These are phyloP conservation scores for Phylloscopus trochiloides DNA, from an alignment of 2,113 vertebrate species.

Conservation along the genomic window DNA sequence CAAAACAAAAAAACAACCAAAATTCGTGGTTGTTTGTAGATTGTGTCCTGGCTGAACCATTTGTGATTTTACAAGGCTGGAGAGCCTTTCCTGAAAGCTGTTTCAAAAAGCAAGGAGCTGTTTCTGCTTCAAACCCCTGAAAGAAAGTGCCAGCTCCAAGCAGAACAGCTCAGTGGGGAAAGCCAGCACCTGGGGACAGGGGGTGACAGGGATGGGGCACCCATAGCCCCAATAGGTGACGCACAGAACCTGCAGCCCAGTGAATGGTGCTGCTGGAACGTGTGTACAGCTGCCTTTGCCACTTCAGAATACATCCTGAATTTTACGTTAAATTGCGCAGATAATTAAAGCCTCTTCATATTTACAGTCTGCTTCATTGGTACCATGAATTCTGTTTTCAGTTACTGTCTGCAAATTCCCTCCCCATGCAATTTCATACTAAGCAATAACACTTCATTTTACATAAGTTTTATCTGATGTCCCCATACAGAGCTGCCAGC, in stretches of 20 bases:
- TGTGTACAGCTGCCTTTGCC: constrained; percentile 11
- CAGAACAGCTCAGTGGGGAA: rapidly evolving
- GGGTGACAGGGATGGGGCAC: rapidly evolving
- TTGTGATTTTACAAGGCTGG: neutral
- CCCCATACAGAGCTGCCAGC: constrained; percentile 95
- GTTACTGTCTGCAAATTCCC: constrained; percentile 79
- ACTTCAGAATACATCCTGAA: constrained; percentile 63
- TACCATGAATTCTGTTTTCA: constrained; percentile 77
- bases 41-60: neutral
- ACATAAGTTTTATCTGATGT: constrained; percentile 84
- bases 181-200: rapidly evolving
- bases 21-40: neutral
- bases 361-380: constrained; percentile 77
- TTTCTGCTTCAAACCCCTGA: neutral
- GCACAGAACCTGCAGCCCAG: neutral
- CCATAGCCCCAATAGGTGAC: neutral
- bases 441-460: constrained; percentile 86
- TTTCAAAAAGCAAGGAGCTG: neutral
- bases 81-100: neutral
- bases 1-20: rapidly evolving
- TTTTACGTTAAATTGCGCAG: constrained; percentile 78
- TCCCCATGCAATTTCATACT: constrained; percentile 81
- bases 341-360: constrained; percentile 80
- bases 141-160: neutral
- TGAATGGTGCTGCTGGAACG: neutral